These are phyloP conservation scores for Eupeodes luniger DNA, from an alignment of 2,888 invertebrate species.

Conservation along the genomic window DNA sequence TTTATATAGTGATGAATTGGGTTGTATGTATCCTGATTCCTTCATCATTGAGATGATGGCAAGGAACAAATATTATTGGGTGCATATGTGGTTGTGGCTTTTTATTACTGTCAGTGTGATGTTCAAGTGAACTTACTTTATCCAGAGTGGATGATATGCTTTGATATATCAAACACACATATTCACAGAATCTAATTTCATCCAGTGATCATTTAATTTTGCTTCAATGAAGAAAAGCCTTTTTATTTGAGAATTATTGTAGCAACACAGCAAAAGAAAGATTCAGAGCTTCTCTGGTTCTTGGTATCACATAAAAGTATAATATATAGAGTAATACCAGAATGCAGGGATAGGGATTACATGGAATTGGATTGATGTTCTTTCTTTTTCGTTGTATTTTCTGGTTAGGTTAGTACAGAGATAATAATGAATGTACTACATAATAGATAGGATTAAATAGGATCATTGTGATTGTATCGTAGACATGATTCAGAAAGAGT, in stretches of 20 bases:
- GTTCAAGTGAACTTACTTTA: background rate
- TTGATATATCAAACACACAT: background rate
- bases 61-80: background rate
- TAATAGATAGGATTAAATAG: slow-evolving; percentile 20
- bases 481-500: too few relatives aligned
- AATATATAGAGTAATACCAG: background rate
- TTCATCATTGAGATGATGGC: slow-evolving; percentile 4
- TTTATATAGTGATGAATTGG: too few relatives aligned
- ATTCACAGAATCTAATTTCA: slow-evolving; percentile 12
- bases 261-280: background rate
- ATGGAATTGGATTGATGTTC: slow-evolving; percentile 30
- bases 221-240: slow-evolving; percentile 40
- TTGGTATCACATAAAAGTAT: background rate
- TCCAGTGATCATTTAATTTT: slow-evolving; percentile 50
- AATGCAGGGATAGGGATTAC: slow-evolving; percentile 6
- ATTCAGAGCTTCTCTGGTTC: background rate
- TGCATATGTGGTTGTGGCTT: background rate
- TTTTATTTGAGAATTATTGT: slow-evolving; percentile 33
- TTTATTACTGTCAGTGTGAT: background rate
- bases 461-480: background rate
- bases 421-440: slow-evolving; percentile 4
- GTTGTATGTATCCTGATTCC: background rate
- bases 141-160: background rate
- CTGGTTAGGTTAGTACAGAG: background rate
- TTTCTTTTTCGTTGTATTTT: background rate